Base-by-base conservation (phyloP, 2,113 vertebrate species). In the Prunella fulvescens region DNA sequence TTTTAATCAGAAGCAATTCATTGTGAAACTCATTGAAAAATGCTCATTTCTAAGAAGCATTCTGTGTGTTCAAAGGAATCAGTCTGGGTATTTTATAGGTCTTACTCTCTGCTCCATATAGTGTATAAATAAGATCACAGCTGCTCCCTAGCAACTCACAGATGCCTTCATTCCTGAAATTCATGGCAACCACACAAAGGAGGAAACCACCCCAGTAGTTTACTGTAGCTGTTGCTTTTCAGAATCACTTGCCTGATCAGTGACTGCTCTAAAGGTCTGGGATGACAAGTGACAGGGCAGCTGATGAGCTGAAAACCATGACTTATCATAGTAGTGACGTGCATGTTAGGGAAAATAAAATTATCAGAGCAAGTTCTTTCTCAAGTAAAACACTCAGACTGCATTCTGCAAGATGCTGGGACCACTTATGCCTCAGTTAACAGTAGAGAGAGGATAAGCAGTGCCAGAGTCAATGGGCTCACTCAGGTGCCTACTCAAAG, bases 161-260 rank as follows among this genome's bases (percentile, higher is more conserved):
- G 81, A 92, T 88, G 90, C 64, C 62, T 95, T 93, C 87, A 90
- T 94, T 95, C 87, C 91, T 94, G 62, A 88, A 83, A 96, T 95
- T 90, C 91, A 94, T 90, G 87, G 91, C 93, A 95, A 54, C 58
- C 73, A 42, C 90, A 93, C 81, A 93, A 92, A 94, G 71, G 35
- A 60, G 56, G 85, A 87, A 86, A 62, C 0, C 39, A 91, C 31
- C 53, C 73, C 33, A 45, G 58, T 1, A 67, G 58, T 88, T 87
- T 31, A 15, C 24, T 62, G 24, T 80, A 77, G 58, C 81, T 80
- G n/a, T 6, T 83, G 80, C 37, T 77, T 80, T 86, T 83, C 67
- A 83, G 45, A 85, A 47, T 66, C 81, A 61, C 48, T 88, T 54
- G 11, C 28, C 23, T 57, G 73, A 67, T 78, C 74, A 54, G 39